Evolutionary conservation across 1,140 invertebrate genomes (phyloP).

Genomic region (Aricia agestis): DNA sequence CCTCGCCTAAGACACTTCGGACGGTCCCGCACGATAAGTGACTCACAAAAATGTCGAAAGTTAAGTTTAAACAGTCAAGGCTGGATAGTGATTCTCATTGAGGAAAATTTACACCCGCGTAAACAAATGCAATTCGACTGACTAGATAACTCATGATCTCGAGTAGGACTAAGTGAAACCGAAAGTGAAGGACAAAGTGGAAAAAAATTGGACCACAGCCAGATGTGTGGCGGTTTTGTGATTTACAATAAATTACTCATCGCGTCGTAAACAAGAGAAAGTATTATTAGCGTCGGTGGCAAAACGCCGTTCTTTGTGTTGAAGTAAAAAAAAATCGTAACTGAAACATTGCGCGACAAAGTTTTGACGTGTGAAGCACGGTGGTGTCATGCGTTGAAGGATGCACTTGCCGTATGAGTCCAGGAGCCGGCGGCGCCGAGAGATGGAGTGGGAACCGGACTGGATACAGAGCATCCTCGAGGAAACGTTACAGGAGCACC

Average conservation of each 20-base stretch:
- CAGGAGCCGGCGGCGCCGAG: constrained; percentile 65
- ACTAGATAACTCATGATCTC: constrained; percentile 21
- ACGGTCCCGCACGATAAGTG: constrained; percentile 43
- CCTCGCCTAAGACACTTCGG: constrained; percentile 37
- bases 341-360: not conserved
- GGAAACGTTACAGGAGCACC: constrained; percentile 59
- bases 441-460: constrained; percentile 63
- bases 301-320: not conserved
- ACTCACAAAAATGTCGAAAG: constrained; percentile 74
- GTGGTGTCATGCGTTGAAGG: constrained; percentile 38
- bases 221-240: constrained; percentile 38
- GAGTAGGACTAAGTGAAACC: constrained; percentile 20
- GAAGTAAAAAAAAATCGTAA: not conserved
- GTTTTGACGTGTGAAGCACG: constrained; percentile 18
- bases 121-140: constrained; percentile 13
- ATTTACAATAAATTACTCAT: constrained; percentile 45
- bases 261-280: constrained; percentile 27
- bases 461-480: constrained; percentile 66
- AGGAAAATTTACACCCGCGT: constrained; percentile 7
- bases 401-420: constrained; percentile 71
- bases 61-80: constrained; percentile 65
- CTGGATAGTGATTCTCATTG: constrained; percentile 33
- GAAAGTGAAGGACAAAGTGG: constrained; percentile 42
- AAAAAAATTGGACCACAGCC: constrained; percentile 44
- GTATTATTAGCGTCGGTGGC: constrained; percentile 7